phyloP scores from a whole-genome alignment of 2,797 vertebrate species.

The Enteromius radiatus region DNA sequence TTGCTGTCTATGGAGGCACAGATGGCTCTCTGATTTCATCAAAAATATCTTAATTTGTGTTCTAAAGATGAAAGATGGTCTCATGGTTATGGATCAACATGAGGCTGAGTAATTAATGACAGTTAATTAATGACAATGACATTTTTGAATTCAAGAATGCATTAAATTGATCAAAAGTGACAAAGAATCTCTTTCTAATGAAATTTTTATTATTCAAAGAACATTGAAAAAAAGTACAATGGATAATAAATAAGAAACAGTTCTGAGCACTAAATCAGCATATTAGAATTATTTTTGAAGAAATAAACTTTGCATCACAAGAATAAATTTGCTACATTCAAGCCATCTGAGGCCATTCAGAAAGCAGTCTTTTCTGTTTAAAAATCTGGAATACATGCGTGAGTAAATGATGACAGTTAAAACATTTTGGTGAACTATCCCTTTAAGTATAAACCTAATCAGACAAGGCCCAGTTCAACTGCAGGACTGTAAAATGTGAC shows the following conservation, averaged over 20 bases:
- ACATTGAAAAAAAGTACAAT: not conserved
- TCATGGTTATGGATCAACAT: too few species aligned
- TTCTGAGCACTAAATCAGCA: not conserved
- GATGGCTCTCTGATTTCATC: too few species aligned
- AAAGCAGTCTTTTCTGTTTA: not conserved
- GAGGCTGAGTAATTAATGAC: too few species aligned
- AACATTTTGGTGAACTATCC: not conserved
- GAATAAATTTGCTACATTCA: not conserved
- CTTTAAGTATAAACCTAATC: not conserved
- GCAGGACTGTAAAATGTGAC: not conserved
- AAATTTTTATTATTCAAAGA: not conserved
- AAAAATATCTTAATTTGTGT: too few species aligned
- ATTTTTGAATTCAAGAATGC: too few species aligned
- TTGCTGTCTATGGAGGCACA: too few species aligned
- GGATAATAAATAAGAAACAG: not conserved
- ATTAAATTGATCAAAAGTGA: not conserved
- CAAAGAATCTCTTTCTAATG: not conserved
- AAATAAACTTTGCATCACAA: not conserved
- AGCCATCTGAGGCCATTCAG: not conserved
- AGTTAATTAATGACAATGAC: too few species aligned
- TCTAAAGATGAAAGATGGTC: too few species aligned
- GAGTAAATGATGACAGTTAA: not conserved
- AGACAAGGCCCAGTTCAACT: conserved; percentile 6
- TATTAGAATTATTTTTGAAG: not conserved
- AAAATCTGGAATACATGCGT: not conserved